A percentile compares a stretch with the other conserved stretches of the same genome.
phyloP scores from a whole-genome alignment of 2,113 vertebrate genomes.

The Phoenicopterus ruber region DNA sequence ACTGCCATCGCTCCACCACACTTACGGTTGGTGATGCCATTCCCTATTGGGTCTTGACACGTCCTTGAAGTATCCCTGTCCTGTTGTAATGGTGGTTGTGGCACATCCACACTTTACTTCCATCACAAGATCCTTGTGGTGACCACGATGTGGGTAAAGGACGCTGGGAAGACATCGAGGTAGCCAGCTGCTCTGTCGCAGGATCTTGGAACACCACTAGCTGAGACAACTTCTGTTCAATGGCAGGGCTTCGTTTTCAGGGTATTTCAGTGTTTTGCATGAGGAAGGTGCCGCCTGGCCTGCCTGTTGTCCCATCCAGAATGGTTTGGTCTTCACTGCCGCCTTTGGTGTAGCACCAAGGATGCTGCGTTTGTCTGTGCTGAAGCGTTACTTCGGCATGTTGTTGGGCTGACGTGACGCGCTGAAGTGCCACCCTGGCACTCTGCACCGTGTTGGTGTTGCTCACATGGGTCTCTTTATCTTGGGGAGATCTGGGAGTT shows the following conservation, averaged over 20 bases:
- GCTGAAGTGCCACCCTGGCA: accelerated
- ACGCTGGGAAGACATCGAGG: accelerated
- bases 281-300: background rate
- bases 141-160: accelerated
- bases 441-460: accelerated
- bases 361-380: background rate
- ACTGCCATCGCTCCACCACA: accelerated
- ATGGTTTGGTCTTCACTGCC: background rate
- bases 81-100: background rate
- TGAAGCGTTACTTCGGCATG: accelerated
- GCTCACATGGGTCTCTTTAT: background rate
- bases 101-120: accelerated
- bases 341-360: background rate
- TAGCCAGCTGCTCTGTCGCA: background rate
- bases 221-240: background rate
- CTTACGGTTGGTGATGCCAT: accelerated
- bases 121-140: accelerated
- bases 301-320: background rate
- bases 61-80: background rate
- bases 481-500: background rate
- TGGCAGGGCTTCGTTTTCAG: accelerated
- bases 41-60: accelerated
- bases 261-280: accelerated
- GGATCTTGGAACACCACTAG: accelerated
- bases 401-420: accelerated